Evolutionary conservation across 2,113 vertebrate genomes (phyloP), one percentile per base, ranked within the genome.

Genomic region (Engystomops pustulosus): DNA sequence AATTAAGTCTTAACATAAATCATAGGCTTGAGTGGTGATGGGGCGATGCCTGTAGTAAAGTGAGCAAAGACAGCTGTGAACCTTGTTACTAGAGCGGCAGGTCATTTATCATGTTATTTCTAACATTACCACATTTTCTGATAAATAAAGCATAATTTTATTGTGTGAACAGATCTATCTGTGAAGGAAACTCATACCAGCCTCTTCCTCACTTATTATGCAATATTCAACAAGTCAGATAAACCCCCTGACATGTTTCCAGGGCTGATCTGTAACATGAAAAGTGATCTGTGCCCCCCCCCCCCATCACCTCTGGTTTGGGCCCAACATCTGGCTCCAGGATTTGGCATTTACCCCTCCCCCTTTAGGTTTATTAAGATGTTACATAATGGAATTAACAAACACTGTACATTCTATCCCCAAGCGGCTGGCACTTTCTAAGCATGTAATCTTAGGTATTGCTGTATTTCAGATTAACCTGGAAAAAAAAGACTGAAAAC

Each of bases 351-450:
- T 36, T 6, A 20, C 30, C 27, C 30, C 32, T 12, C 27, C 55
- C 3, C 7, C 49, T 15, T 14, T 65, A 14, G 60, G 60, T 30
- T 65, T 65, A 65, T 15, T 34, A 34, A 18, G 34, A 67, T 67
- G 62, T 67, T 67, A 67, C 36, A 67, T 67, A 67, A 67, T 67
- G 17, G 62, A 34, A 34, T 36, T 67, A 65, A 30, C 23, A 67
- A 36, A 6, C 15, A 34, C 32, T 67, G 32, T 20, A 36, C 62
- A 9, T 17, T 32, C 55, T 9, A 10, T 10, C 53, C 53, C 58
- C 58, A 58, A 25, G 25, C n/a, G 6, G 1, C 4, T 27, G 23
- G n/a, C 9, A 65, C 32, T 65, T 18, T 30, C 2, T 18, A 6
- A 11, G 2, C 5, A n/a, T 17, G 30, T 65, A 65, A 65, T 65